phyloP scores from a whole-genome alignment of 2,797 vertebrate species.

The Chelidonichthys spinosus region DNA sequence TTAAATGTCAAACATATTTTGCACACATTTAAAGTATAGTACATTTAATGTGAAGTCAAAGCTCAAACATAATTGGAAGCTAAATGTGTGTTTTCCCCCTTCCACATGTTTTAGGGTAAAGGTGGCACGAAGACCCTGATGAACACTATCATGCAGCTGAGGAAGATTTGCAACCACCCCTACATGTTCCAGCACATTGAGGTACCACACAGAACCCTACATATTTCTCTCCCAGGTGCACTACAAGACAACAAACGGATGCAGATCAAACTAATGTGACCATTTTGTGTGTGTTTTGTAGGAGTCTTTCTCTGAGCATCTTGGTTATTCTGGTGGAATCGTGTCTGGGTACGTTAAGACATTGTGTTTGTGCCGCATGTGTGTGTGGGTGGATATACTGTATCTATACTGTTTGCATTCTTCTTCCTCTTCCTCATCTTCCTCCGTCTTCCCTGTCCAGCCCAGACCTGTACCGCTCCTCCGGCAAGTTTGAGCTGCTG shows the following conservation, averaged over 20 bases:
- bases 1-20: background rate
- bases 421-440: background rate
- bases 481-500: constrained; percentile 97
- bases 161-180: constrained; percentile 98
- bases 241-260: background rate
- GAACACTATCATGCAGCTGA: constrained; percentile 99
- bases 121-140: constrained; percentile 97
- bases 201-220: constrained; percentile 58
- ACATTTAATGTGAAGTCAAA: background rate
- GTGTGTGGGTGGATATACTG: background rate
- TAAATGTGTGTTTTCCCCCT: background rate
- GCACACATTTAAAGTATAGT: background rate
- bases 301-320: constrained; percentile 98
- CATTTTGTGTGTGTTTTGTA: constrained; percentile 54
- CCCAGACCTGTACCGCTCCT: constrained; percentile 92
- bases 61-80: background rate
- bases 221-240: background rate
- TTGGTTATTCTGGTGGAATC: constrained; percentile 93
- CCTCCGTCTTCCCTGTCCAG: constrained; percentile 66
- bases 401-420: background rate
- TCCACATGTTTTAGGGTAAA: constrained; percentile 87
- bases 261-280: background rate
- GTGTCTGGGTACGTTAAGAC: constrained; percentile 88
- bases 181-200: constrained; percentile 99
- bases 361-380: background rate